Evolutionary conservation across 2,888 invertebrate genomes (phyloP), one percentile per base, ranked within the genome.

Genomic region (Dendrolimus houi): DNA sequence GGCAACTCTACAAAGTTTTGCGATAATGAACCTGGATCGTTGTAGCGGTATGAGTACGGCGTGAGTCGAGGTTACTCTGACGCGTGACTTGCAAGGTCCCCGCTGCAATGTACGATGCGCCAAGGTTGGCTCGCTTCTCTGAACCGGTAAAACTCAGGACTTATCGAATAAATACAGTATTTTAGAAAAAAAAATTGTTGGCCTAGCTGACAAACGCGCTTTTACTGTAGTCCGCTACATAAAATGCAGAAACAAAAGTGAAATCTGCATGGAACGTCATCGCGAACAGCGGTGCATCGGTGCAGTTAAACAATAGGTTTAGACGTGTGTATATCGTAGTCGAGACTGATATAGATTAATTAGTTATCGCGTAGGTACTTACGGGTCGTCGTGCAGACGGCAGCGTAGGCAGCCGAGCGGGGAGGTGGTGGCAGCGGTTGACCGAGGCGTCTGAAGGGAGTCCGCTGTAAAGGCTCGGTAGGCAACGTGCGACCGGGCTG

Each of bases 21-120:
- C 69, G 65, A 71, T 70, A 68, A 64, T 74, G 75, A 72, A 69
- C 75, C 71, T 63, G 65, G 72, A 74, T 69, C 78, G 70, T 74
- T 70, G 83, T 85, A 84, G 70, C 71, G 79, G 78, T 65, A 73
- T 79, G 82, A 85, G 83, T 83, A 87, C 85, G 79, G 83, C 85
- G 85, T 82, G 85, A 85, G 85, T 78, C 88, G 89, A 89, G 89
- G 90, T 89, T 89, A 88, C 82, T 83, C 85, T 88, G 90, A 90
- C 90, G 90, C 89, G 90, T 90, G 88, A 89, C 89, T 90, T 89
- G 90, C 90, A 89, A 90, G 90, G 90, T 89, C 87, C 81, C 83
- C 84, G 86, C 83, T 90, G 90, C 90, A 90, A 85, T 89, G 88
- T 88, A 87, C 88, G 89, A 90, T 89, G 90, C 87, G 86, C 87